phyloP scores from a whole-genome alignment of 1,140 invertebrate genomes.

The Bombyx mori region DNA sequence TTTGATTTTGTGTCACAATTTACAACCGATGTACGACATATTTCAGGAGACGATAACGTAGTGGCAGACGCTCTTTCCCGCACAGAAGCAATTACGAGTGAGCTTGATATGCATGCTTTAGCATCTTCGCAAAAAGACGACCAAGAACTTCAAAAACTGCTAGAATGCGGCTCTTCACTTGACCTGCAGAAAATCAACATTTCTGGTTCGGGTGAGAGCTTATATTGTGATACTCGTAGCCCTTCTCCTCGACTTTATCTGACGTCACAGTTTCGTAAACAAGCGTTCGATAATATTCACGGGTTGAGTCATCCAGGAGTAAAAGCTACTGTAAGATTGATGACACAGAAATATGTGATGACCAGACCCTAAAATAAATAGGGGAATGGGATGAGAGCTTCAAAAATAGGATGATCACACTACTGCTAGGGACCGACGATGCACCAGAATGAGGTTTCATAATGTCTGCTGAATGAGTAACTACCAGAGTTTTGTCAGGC shows the following conservation, averaged over 20 bases:
- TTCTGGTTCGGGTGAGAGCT: neutral
- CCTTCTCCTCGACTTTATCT: slow-evolving; percentile 1
- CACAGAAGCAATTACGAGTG: neutral
- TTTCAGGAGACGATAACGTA: slow-evolving; percentile 1
- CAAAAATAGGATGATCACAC: too few relatives aligned
- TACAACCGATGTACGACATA: neutral
- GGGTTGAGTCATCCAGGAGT: slow-evolving; percentile 1
- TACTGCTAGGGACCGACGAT: too few relatives aligned
- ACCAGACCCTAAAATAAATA: too few relatives aligned
- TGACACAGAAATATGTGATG: neutral
- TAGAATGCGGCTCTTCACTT: neutral
- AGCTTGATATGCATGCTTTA: neutral
- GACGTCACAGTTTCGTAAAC: neutral
- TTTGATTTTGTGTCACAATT: slow-evolving; percentile 1
- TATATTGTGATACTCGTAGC: neutral
- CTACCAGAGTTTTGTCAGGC: too few relatives aligned
- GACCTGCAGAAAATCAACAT: neutral
- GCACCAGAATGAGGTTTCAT: too few relatives aligned
- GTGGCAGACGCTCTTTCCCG: slow-evolving; percentile 2
- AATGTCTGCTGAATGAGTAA: too few relatives aligned
- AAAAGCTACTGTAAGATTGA: neutral
- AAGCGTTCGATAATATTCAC: neutral
- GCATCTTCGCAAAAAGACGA: neutral
- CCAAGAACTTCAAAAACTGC: neutral
- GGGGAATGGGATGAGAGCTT: too few relatives aligned